Evolutionary conservation across 2,888 invertebrate genomes (phyloP).

Genomic region (Parthenolecanium corni): DNA sequence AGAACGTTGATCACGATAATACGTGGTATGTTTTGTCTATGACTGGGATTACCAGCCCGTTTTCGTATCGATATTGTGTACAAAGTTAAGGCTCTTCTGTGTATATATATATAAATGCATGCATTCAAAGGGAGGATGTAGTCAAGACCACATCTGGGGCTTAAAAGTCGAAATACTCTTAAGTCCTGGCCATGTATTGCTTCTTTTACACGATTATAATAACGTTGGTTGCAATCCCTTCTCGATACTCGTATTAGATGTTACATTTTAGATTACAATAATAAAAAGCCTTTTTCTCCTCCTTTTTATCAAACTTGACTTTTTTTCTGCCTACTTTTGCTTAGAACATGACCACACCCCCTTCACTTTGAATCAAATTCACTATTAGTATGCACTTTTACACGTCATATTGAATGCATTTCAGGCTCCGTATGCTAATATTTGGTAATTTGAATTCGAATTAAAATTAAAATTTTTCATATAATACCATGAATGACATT

Average conservation of each 20-base stretch:
- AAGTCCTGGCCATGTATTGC: slow-evolving; percentile 1
- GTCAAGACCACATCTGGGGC: slow-evolving; percentile 20
- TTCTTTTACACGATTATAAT: neutral
- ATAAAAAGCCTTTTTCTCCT: neutral
- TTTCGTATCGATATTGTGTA: slow-evolving; percentile 16
- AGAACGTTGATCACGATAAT: slow-evolving; percentile 27
- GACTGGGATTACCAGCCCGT: slow-evolving; percentile 17
- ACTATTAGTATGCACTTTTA: too few species aligned
- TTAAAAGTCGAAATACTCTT: neutral
- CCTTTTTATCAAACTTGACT: too few species aligned
- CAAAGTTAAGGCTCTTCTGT: too few species aligned
- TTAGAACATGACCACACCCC: too few species aligned
- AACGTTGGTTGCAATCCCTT: neutral
- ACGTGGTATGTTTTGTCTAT: slow-evolving; percentile 28
- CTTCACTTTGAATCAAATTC: too few species aligned
- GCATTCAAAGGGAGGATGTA: neutral
- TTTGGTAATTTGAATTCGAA: too few species aligned
- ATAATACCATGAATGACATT: too few species aligned
- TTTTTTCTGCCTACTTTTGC: too few species aligned
- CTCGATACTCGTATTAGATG: neutral
- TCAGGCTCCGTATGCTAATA: too few species aligned
- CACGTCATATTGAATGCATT: too few species aligned
- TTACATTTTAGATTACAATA: neutral
- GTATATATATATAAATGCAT: too few species aligned
- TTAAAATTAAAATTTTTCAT: too few species aligned